Conservation (phyloP, 1,140 invertebrate genomes). For the Pseudomyrmex sp. region DNA sequence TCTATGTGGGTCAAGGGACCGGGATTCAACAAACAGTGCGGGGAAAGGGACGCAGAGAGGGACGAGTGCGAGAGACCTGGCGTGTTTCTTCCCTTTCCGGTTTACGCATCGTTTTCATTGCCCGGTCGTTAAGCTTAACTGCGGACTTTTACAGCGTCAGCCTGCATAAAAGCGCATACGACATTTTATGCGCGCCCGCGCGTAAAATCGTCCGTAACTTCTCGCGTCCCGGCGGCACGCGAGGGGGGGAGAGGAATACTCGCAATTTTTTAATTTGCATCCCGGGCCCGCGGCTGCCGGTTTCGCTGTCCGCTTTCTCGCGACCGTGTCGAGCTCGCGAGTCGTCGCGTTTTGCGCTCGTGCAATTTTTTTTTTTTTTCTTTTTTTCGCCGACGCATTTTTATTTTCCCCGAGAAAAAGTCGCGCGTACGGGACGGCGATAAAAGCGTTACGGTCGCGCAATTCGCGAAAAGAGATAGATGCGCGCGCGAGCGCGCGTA, state of each 20-base stretch:
- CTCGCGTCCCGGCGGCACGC: constrained; percentile 9
- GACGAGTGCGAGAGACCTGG: background rate
- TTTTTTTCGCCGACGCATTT: background rate
- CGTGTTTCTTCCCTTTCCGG: constrained; percentile 45
- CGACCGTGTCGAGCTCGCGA: background rate
- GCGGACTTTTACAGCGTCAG: constrained; percentile 64
- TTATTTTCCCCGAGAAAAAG: background rate
- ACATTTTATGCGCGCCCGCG: constrained; percentile 57
- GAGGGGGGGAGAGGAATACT: background rate
- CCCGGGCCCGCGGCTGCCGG: background rate
- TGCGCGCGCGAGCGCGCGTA: background rate
- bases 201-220: constrained; percentile 55
- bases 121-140: constrained; percentile 67
- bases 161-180: constrained; percentile 60
- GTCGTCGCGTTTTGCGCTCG: constrained; percentile 14
- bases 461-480: constrained; percentile 21
- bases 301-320: background rate
- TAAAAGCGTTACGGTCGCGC: constrained; percentile 41
- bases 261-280: constrained; percentile 55
- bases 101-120: constrained; percentile 73
- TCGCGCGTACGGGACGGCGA: constrained; percentile 16
- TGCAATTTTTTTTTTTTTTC: constrained; percentile 7
- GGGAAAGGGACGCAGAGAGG: background rate
- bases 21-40: background rate
- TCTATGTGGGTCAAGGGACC: constrained; percentile 43